Evolutionary conservation across 2,113 vertebrate genomes (phyloP).

Genomic region (Gila orcuttii): DNA sequence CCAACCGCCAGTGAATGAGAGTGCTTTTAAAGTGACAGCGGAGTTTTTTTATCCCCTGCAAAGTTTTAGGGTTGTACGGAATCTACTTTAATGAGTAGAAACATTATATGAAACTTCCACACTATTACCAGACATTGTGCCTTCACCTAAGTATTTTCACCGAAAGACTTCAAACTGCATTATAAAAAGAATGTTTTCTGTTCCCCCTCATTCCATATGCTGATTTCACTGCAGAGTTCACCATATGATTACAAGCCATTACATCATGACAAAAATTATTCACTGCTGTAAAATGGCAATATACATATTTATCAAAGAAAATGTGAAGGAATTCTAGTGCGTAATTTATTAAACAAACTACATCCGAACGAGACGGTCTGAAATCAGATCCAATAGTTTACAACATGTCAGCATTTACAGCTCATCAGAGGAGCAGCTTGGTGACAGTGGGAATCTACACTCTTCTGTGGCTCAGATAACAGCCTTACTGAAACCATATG

Average conservation of each 20-base stretch:
- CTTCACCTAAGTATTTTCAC: constrained; percentile 36
- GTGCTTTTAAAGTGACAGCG: constrained; percentile 66
- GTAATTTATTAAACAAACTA: constrained; percentile 31
- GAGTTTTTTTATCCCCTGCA: constrained; percentile 53
- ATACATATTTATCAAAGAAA: constrained; percentile 19
- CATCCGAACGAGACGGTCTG: constrained; percentile 43
- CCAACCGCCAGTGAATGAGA: constrained; percentile 64
- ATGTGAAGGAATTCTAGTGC: background rate
- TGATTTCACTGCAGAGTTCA: constrained; percentile 15
- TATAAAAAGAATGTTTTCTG: background rate
- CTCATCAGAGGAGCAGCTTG: constrained; percentile 67
- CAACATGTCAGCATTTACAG: constrained; percentile 74
- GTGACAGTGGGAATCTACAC: constrained; percentile 62
- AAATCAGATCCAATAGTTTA: constrained; percentile 73
- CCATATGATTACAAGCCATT: constrained; percentile 24
- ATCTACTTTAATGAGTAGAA: constrained; percentile 45
- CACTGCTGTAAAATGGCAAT: background rate
- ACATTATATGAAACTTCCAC: constrained; percentile 54
- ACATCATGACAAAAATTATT: constrained; percentile 6
- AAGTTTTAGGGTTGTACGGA: constrained; percentile 31
- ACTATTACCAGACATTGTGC: constrained; percentile 38
- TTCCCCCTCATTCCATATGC: constrained; percentile 6
- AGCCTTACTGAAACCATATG: constrained; percentile 66
- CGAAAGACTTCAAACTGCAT: constrained; percentile 28
- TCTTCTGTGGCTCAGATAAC: constrained; percentile 71